Evolutionary conservation across 2,113 vertebrate genomes (phyloP), one percentile per base, ranked within the genome.

Genomic region (cattle (Bos taurus)): DNA sequence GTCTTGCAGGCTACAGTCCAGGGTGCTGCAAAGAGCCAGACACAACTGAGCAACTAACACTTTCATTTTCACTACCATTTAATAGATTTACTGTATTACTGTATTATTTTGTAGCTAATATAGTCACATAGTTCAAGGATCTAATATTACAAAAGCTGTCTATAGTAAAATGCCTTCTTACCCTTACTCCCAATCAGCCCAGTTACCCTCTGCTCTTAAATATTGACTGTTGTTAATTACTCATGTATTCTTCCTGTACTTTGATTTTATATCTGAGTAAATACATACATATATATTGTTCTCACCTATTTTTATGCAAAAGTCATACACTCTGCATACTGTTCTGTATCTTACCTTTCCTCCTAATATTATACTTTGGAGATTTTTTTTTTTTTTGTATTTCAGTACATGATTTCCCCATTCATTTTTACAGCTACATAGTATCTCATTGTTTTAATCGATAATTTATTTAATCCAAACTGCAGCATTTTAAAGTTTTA

Each of bases 201-300:
- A 48, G 10, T 82, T 83, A 46, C 23, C 28, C 33, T 48, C 36
- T 90, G 12, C 7, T 19, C 46, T 59, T 74, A 91, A 94, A 46
- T 91, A 88, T 60, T 25, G 23, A 67, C 25, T 60, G 33, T 86
- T 74, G 33, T 12, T 93, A 40, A 57, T 82, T 88, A 67, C 43
- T 82, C 82, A 17, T 82, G 26, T 87, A 11, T 85, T 78, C 40
- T 83, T 88, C n/a, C 40, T 81, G 1, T 93, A 13, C 83, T 91
- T 52, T 7, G 83, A 94, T 80, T 94, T 77, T 60, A 77, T 59
- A 88, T n/a, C 8, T 40, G 95, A 83, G 56, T 86, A 97, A 95
- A 83, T 78, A 85, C 1, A 83, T 36, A 16, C 7, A 57, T 60
- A 78, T 23, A 78, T 48, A 64, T 74, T n/a, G 2, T 78, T 88